Conservation (phyloP, 2,888 invertebrate species). For the Dexiosoma caninum region DNA sequence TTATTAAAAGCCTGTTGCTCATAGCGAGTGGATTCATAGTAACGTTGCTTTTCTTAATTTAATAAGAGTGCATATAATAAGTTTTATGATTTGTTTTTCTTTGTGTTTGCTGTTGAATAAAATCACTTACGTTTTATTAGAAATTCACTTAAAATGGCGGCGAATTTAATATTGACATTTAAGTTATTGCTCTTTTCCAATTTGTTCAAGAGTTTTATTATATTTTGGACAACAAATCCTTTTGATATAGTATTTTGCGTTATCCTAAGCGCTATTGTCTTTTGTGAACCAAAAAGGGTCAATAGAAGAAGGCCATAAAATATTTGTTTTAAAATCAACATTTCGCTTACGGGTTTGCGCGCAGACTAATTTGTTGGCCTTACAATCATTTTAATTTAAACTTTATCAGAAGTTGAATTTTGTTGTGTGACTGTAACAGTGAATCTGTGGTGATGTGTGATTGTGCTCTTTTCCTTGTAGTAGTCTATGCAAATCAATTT, state of each 20-base stretch:
- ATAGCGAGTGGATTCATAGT: conserved; percentile 69
- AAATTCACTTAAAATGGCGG: conserved; percentile 69
- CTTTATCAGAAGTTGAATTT: conserved; percentile 15
- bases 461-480: conserved; percentile 24
- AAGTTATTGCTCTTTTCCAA: conserved; percentile 66
- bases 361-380: conserved; percentile 34
- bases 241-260: conserved; percentile 56
- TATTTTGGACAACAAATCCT: conserved; percentile 65
- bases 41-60: conserved; percentile 71
- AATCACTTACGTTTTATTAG: conserved; percentile 72
- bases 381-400: conserved; percentile 23
- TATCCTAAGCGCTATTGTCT: conserved; percentile 20
- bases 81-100: neutral
- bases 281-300: conserved; percentile 18
- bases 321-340: conserved; percentile 67
- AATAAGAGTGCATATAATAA: neutral
- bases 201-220: conserved; percentile 66
- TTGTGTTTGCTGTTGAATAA: neutral
- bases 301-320: conserved; percentile 52
- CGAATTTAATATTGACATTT: conserved; percentile 69
- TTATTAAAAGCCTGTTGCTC: conserved; percentile 70
- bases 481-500: conserved; percentile 64
- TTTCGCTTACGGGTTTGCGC: conserved; percentile 53
- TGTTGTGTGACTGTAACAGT: neutral
- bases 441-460: neutral